Conservation (phyloP, 2,113 vertebrate species). For the Scytalopus superciliaris region DNA sequence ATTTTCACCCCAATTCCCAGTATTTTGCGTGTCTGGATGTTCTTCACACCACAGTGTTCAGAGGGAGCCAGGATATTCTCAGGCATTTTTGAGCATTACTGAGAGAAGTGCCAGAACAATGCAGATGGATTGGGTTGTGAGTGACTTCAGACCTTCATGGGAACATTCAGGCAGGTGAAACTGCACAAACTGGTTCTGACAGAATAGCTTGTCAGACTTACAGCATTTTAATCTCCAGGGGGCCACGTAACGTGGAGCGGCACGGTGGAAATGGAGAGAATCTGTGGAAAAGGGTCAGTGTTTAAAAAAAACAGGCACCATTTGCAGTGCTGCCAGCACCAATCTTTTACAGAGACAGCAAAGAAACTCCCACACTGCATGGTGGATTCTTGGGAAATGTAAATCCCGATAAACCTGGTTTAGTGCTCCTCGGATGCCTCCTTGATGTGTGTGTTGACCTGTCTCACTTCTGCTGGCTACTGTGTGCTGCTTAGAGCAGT, state of each 20-base stretch:
- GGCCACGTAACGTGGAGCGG: fast-evolving
- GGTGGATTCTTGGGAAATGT: background rate
- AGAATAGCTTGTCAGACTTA: background rate
- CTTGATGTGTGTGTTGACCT: background rate
- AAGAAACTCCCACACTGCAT: background rate
- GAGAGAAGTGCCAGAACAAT: background rate
- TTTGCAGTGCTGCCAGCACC: background rate
- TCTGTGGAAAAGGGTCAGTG: background rate
- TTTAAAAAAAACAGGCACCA: background rate
- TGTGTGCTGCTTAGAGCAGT: background rate
- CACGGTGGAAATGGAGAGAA: background rate
- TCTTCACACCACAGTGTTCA: background rate
- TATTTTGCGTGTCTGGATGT: background rate
- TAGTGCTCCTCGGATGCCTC: background rate
- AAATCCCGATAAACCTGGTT: background rate
- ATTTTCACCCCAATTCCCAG: background rate
- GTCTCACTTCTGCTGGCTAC: background rate
- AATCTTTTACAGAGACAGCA: background rate
- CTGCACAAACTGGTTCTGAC: background rate
- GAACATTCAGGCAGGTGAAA: background rate
- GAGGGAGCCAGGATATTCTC: background rate
- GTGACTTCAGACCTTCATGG: background rate
- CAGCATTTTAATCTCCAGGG: background rate
- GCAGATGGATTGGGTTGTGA: background rate
- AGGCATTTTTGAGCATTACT: background rate